Evolutionary conservation across 2,113 vertebrate genomes (phyloP).

Genomic region (Deroptyus accipitrinus): DNA sequence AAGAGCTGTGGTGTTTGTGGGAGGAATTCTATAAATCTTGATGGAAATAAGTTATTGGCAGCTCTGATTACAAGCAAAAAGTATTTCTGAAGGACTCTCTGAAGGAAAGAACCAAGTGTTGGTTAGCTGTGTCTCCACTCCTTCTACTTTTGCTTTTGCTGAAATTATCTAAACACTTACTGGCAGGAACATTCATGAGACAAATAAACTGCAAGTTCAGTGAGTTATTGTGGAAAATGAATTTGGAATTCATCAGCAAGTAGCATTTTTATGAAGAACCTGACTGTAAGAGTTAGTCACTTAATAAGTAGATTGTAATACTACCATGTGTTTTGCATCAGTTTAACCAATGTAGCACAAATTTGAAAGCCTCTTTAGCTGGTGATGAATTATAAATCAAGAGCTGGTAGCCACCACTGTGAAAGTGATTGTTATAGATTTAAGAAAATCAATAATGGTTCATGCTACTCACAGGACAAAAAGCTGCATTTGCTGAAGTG

Average conservation of each 20-base stretch:
- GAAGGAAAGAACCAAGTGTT: neutral
- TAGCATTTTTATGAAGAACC: neutral
- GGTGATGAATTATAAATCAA: constrained; percentile 3
- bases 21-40: neutral
- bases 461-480: neutral
- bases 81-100: neutral
- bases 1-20: neutral
- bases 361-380: neutral
- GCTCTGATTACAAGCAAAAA: neutral
- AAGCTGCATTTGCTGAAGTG: neutral
- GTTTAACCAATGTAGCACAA: neutral
- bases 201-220: neutral
- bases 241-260: neutral
- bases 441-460: neutral
- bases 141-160: neutral
- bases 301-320: neutral
- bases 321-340: neutral
- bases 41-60: neutral
- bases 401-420: neutral
- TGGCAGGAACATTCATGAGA: neutral
- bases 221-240: neutral
- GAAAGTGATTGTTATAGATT: neutral
- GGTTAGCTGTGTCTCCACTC: neutral
- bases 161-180: neutral
- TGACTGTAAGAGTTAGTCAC: neutral